A percentile compares a stretch with the other conserved stretches of the same genome.
These are phyloP conservation scores for Unio delphinus DNA, from an alignment of 2,888 invertebrate genomes.

Conservation along the genomic window DNA sequence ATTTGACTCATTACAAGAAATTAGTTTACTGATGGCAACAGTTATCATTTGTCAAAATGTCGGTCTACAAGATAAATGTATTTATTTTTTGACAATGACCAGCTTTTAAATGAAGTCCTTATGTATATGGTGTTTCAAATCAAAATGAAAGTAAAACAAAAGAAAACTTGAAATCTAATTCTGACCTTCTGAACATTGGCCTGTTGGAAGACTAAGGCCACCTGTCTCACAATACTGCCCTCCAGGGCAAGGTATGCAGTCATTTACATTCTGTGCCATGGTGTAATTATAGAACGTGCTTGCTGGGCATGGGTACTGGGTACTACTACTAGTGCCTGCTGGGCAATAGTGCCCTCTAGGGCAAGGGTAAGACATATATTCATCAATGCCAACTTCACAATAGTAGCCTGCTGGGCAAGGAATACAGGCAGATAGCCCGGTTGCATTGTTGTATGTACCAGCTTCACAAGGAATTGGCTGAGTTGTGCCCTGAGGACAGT, in stretches of 20 bases:
- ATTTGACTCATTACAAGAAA: too few relatives aligned
- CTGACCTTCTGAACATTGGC: constrained; percentile 58
- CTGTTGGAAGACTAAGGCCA: constrained; percentile 56
- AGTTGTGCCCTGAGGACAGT: constrained; percentile 60
- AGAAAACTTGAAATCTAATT: neutral
- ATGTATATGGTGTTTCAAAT: too few relatives aligned
- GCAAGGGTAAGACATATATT: constrained; percentile 57
- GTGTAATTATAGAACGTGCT: constrained; percentile 63
- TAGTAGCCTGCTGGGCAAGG: constrained; percentile 66
- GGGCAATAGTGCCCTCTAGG: constrained; percentile 66
- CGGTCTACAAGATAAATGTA: too few relatives aligned
- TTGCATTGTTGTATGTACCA: constrained; percentile 58
- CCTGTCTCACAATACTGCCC: constrained; percentile 64
- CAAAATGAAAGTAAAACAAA: neutral
- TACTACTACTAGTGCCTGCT: constrained; percentile 48
- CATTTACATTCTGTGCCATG: constrained; percentile 46
- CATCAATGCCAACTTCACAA: constrained; percentile 57
- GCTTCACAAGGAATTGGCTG: constrained; percentile 59
- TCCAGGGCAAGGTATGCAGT: constrained; percentile 65
- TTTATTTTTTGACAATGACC: too few relatives aligned
- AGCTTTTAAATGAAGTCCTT: too few relatives aligned
- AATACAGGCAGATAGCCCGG: constrained; percentile 54
- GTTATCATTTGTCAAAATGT: too few relatives aligned
- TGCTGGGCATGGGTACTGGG: constrained; percentile 61
- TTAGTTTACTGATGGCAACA: too few relatives aligned